Conservation (phyloP, 2,113 vertebrate species). For the Bothrops jararaca region DNA sequence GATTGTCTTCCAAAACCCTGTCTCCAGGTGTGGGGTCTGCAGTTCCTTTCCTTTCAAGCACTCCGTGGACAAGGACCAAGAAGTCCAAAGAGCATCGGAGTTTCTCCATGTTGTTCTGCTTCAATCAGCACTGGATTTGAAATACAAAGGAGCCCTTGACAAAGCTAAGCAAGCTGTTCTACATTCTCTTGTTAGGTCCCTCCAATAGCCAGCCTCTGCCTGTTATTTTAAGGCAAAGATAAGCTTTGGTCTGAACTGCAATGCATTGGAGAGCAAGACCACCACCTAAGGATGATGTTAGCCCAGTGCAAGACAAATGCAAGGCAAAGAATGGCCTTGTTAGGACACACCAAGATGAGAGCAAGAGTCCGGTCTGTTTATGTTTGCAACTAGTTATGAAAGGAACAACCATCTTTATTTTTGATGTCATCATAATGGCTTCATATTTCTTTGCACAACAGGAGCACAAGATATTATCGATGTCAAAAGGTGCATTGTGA, state of each 20-base stretch:
- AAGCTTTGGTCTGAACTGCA: neutral
- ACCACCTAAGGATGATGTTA: neutral
- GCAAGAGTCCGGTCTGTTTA: neutral
- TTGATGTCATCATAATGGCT: slow-evolving; percentile 44
- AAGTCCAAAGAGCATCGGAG: neutral
- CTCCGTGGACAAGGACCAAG: neutral
- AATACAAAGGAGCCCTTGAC: neutral
- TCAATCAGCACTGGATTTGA: neutral
- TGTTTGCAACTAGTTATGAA: slow-evolving; percentile 18
- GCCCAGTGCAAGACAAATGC: neutral
- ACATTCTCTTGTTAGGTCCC: neutral
- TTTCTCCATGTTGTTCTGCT: neutral
- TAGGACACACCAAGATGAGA: neutral
- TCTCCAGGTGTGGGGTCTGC: slow-evolving; percentile 51
- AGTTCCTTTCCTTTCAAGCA: neutral
- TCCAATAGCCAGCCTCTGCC: neutral
- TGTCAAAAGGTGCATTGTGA: neutral
- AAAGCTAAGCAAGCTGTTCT: neutral
- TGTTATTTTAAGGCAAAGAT: neutral
- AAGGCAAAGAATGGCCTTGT: neutral
- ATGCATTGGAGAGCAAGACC: neutral
- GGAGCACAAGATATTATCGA: neutral
- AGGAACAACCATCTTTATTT: slow-evolving; percentile 28
- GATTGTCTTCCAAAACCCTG: slow-evolving; percentile 50
- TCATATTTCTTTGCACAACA: slow-evolving; percentile 23